A percentile compares a stretch with the other conserved stretches of the same genome.
These are phyloP conservation scores for Odiellus spinosus DNA, from an alignment of 2,888 invertebrate genomes.

Conservation along the genomic window DNA sequence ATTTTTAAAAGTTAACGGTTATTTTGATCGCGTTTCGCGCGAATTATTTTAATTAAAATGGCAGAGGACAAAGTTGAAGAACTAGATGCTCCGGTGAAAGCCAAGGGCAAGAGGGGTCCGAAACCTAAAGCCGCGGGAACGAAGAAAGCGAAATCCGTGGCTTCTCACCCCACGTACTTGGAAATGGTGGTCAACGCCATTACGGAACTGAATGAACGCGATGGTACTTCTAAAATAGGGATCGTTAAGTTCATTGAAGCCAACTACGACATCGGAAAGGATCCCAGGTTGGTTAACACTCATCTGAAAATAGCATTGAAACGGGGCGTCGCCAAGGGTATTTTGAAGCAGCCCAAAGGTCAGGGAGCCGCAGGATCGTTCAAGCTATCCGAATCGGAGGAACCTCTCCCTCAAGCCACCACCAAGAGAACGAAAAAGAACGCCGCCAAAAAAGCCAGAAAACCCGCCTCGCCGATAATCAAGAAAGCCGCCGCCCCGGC, in stretches of 20 bases:
- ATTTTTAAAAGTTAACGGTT: too few species aligned
- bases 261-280: constrained; percentile 1
- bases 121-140: not conserved
- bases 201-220: not conserved
- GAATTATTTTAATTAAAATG: too few species aligned
- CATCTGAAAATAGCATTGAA: constrained; percentile 30
- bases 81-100: too few species aligned
- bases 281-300: constrained; percentile 21
- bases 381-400: constrained; percentile 12
- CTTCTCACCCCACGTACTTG: not conserved
- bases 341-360: constrained; percentile 26
- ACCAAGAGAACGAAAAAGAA: constrained; percentile 10
- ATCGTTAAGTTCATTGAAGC: not conserved
- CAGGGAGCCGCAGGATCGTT: constrained; percentile 19
- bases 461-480: constrained; percentile 15
- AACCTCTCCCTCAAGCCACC: not conserved
- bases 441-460: constrained; percentile 16
- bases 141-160: not conserved
- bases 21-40: too few species aligned
- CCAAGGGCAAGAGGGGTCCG: too few species aligned
- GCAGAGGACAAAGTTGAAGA: too few species aligned
- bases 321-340: constrained; percentile 27
- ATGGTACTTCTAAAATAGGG: not conserved
- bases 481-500: constrained; percentile 3
- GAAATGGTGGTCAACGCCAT: not conserved